A percentile compares a stretch with the other conserved stretches of the same genome.
phyloP scores from a whole-genome alignment of 2,797 vertebrate species.

The Notolepis coatsorum region DNA sequence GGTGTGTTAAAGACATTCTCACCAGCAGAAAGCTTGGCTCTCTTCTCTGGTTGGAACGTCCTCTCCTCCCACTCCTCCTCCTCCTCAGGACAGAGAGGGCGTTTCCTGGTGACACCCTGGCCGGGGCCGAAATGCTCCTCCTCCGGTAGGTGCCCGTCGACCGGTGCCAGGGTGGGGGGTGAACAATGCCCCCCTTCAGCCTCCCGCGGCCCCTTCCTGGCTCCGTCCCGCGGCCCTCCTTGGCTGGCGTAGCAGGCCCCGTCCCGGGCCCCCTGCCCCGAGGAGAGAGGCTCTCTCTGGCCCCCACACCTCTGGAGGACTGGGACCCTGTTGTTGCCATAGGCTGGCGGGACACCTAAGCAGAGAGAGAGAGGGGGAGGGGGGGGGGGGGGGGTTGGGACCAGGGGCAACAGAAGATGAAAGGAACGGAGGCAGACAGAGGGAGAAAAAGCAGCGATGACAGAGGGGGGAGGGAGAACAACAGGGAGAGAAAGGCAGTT shows the following conservation, averaged over 20 bases:
- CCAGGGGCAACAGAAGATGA: conserved; percentile 18
- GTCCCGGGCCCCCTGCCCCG: conserved; percentile 44
- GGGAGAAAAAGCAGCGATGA: conserved; percentile 16
- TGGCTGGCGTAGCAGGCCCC: conserved; percentile 23
- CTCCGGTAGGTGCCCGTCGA: conserved; percentile 70
- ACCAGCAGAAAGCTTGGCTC: conserved; percentile 76
- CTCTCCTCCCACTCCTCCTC: conserved; percentile 63
- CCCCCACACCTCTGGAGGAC: conserved; percentile 77
- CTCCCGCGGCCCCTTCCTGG: conserved; percentile 47
- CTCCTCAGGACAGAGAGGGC: conserved; percentile 77
- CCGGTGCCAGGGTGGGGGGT: conserved; percentile 60
- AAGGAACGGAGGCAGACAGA: conserved; percentile 18
- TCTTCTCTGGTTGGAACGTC: conserved; percentile 83
- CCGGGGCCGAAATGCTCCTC: conserved; percentile 69
- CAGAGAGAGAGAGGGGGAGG: neutral
- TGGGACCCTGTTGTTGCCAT: conserved; percentile 76
- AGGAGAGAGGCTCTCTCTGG: conserved; percentile 57
- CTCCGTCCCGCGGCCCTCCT: conserved; percentile 40
- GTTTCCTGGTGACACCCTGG: conserved; percentile 83
- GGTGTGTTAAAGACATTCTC: conserved; percentile 21
- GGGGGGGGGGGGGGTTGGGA: too few relatives aligned
- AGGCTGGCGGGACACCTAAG: conserved; percentile 65
- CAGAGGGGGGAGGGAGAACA: conserved; percentile 27
- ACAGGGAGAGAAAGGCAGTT: conserved; percentile 64
- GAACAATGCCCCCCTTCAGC: conserved; percentile 53